These are phyloP conservation scores for Gracilinanus agilis DNA, from an alignment of 2,113 vertebrate genomes.

Conservation along the genomic window DNA sequence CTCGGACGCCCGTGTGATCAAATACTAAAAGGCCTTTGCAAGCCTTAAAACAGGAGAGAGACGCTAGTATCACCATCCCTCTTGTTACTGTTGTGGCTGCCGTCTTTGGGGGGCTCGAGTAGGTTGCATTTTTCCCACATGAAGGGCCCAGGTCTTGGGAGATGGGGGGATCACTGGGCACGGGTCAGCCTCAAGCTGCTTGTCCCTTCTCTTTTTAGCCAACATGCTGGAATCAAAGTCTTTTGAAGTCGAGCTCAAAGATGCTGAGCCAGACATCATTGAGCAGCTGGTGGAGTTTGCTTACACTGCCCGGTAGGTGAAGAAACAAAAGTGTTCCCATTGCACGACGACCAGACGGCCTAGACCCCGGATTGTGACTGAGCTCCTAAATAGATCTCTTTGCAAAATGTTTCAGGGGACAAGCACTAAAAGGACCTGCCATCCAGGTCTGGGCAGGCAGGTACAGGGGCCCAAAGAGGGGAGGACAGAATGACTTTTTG, in stretches of 20 bases:
- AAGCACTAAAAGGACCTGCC: neutral
- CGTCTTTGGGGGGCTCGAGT: conserved; percentile 5
- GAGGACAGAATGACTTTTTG: neutral
- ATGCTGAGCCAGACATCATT: conserved; percentile 97
- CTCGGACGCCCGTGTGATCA: neutral
- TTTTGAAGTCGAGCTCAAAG: conserved; percentile 97
- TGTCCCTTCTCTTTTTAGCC: conserved; percentile 84
- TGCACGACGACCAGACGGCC: neutral
- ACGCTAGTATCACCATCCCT: neutral
- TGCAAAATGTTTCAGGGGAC: neutral
- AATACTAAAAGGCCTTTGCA: neutral
- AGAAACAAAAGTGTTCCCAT: neutral
- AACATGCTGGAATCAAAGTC: conserved; percentile 98
- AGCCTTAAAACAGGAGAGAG: neutral
- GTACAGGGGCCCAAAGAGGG: neutral
- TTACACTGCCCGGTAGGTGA: conserved; percentile 94
- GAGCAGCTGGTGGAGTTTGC: conserved; percentile 97
- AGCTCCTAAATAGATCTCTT: neutral
- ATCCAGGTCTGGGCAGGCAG: neutral
- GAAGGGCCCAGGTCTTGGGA: neutral
- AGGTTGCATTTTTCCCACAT: neutral
- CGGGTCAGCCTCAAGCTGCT: conserved; percentile 43
- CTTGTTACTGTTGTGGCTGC: neutral
- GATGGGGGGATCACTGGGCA: too few species aligned
- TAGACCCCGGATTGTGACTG: neutral